Evolutionary conservation across 2,113 vertebrate genomes (phyloP).

Genomic region (Rattus rattus): DNA sequence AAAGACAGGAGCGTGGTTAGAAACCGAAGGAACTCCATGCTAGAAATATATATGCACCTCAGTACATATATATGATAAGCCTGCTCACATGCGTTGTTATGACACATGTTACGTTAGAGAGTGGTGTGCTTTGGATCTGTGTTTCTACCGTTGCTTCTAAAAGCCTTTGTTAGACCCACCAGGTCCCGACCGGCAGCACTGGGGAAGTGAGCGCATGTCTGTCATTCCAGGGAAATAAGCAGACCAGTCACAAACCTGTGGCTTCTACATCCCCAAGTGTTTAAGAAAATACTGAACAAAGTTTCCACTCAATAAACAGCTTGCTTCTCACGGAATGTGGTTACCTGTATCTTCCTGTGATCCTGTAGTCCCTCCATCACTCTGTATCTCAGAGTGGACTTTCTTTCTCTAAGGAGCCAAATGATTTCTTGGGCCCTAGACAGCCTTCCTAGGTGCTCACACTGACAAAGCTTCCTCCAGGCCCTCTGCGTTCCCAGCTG

Average conservation of each 20-base stretch:
- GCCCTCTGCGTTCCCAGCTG: not conserved
- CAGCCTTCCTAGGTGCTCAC: not conserved
- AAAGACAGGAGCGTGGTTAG: constrained; percentile 57
- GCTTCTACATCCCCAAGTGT: not conserved
- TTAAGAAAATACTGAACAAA: not conserved
- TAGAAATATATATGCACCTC: constrained; percentile 49
- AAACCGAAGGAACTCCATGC: constrained; percentile 63
- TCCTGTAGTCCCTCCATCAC: not conserved
- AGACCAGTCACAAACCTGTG: not conserved
- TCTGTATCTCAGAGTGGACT: not conserved
- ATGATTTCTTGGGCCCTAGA: not conserved
- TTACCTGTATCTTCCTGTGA: not conserved
- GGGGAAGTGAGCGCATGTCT: not conserved
- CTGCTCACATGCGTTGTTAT: constrained; percentile 61
- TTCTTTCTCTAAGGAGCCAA: not conserved
- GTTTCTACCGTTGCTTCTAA: not conserved
- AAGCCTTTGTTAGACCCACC: constrained; percentile 33
- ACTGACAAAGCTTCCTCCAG: not conserved
- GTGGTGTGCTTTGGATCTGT: not conserved
- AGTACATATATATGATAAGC: constrained; percentile 25
- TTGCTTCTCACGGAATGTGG: not conserved
- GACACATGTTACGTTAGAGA: constrained; percentile 1
- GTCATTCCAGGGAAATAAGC: not conserved
- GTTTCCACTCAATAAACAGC: not conserved
- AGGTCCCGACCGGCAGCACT: not conserved